Conservation (phyloP, 2,797 vertebrate genomes). For the Notoglanidium macrostoma region DNA sequence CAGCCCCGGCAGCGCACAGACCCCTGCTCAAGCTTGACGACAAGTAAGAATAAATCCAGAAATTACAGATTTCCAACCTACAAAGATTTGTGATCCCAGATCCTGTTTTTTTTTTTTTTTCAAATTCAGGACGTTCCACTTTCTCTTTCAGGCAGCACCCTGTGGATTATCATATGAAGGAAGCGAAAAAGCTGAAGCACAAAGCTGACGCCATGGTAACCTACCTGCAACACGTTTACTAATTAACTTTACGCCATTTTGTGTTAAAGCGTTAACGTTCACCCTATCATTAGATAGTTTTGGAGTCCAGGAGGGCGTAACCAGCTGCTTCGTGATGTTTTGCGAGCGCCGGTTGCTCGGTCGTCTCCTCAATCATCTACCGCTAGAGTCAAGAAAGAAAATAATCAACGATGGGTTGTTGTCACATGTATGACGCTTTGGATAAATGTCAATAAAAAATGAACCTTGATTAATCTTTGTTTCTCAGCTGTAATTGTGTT, state of each 20-base stretch:
- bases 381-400: too few relatives aligned
- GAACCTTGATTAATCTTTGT: too few relatives aligned
- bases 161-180: constrained; percentile 87
- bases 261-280: not conserved
- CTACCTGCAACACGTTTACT: not conserved
- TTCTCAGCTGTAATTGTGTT: too few relatives aligned
- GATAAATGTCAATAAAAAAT: too few relatives aligned
- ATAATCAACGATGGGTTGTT: not conserved
- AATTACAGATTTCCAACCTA: not conserved
- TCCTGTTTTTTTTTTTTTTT: too few relatives aligned
- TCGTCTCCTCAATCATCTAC: not conserved
- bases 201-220: constrained; percentile 90
- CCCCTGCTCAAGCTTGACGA: constrained; percentile 76
- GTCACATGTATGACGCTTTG: too few relatives aligned
- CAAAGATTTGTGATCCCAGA: not conserved
- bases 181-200: constrained; percentile 92
- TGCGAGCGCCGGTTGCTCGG: not conserved
- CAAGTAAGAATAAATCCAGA: constrained; percentile 70
- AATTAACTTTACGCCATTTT: not conserved
- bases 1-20: constrained; percentile 72
- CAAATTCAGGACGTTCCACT: not conserved
- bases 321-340: not conserved
- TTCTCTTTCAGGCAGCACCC: constrained; percentile 73
- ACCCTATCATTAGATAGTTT: not conserved
- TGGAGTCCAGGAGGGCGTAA: not conserved